A percentile compares a stretch with the other conserved stretches of the same genome.
These are phyloP conservation scores for Odontamblyopus rebecca DNA, from an alignment of 2,797 vertebrate species.

Conservation along the genomic window DNA sequence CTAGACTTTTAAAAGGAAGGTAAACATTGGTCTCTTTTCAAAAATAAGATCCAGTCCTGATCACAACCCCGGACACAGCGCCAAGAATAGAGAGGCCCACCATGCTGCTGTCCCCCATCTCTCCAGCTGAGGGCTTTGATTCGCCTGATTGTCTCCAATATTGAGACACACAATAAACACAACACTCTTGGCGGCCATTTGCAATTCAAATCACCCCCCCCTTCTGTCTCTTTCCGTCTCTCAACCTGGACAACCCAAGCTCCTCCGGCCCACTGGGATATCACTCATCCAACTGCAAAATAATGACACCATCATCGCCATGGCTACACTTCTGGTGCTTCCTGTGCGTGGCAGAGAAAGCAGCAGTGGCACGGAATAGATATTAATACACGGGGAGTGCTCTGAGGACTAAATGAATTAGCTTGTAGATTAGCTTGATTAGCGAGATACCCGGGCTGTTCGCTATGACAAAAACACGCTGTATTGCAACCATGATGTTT, in stretches of 20 bases:
- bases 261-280: constrained; percentile 73
- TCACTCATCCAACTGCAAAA: constrained; percentile 78
- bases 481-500: background rate
- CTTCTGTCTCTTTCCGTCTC: constrained; percentile 26
- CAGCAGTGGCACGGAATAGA: constrained; percentile 52
- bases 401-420: constrained; percentile 76
- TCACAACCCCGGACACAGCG: constrained; percentile 58
- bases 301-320: constrained; percentile 82
- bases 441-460: constrained; percentile 14
- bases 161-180: constrained; percentile 82
- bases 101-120: constrained; percentile 69
- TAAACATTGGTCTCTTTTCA: background rate
- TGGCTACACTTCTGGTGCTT: constrained; percentile 68
- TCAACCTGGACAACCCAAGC: constrained; percentile 69
- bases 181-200: constrained; percentile 76
- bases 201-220: constrained; percentile 78
- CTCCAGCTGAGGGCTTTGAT: constrained; percentile 81
- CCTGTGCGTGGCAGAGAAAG: constrained; percentile 55
- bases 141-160: constrained; percentile 81
- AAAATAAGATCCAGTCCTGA: background rate
- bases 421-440: constrained; percentile 64
- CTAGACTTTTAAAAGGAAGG: background rate
- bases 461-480: background rate
- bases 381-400: constrained; percentile 73
- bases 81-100: constrained; percentile 77